A percentile compares a stretch with the other conserved stretches of the same genome.
These are phyloP conservation scores for Sinodicranocentrus sp. DNA, from an alignment of 2,888 invertebrate genomes.

Conservation along the genomic window DNA sequence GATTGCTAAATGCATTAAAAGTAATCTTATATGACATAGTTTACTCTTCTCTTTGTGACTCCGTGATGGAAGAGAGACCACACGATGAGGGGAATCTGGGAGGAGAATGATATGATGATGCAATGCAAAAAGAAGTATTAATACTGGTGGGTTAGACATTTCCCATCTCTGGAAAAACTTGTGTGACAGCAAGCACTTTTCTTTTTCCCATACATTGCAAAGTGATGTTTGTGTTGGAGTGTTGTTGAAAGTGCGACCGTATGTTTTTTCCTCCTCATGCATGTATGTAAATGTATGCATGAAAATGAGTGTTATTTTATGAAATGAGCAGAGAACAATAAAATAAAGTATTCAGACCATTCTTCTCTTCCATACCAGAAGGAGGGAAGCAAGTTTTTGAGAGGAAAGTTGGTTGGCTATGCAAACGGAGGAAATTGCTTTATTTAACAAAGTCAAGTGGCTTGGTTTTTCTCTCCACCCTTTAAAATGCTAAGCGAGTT, in stretches of 20 bases:
- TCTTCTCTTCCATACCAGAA: conserved; percentile 21
- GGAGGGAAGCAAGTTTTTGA: conserved; percentile 23
- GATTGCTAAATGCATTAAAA: not conserved
- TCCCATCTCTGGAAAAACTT: no score
- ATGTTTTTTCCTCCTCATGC: conserved; percentile 36
- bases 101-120: no score
- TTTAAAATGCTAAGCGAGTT: conserved; percentile 29
- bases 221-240: conserved; percentile 6
- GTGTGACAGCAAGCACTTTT: no score
- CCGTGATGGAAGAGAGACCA: not conserved
- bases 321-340: conserved; percentile 67
- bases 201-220: not conserved
- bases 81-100: not conserved
- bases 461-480: conserved; percentile 23
- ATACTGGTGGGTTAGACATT: no score
- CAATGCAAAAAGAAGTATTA: no score
- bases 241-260: conserved; percentile 42
- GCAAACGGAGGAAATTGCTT: conserved; percentile 55
- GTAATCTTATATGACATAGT: conserved; percentile 5
- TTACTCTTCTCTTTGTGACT: no score
- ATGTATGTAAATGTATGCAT: conserved; percentile 62
- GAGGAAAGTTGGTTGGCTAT: conserved; percentile 36
- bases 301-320: conserved; percentile 68
- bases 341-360: conserved; percentile 62
- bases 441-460: conserved; percentile 55